Evolutionary conservation across 2,113 vertebrate genomes (phyloP).

Genomic region (Nansenia antarctica): DNA sequence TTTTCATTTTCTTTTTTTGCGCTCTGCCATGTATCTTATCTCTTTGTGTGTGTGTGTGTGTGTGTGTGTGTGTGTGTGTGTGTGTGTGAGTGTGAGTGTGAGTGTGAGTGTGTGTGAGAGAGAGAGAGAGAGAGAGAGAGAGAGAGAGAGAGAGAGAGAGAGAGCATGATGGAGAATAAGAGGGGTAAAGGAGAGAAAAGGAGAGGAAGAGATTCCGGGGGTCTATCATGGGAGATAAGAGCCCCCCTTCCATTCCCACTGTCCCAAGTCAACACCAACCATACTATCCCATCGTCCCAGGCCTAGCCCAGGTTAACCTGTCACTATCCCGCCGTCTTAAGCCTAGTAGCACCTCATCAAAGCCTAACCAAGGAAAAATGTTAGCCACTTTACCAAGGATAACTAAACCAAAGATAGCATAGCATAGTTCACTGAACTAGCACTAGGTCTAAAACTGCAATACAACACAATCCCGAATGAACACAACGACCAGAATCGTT

Average conservation of each 20-base stretch:
- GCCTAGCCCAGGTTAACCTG: background rate
- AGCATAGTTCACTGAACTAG: too few species aligned
- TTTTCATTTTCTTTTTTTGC: conserved; percentile 41
- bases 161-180: conserved; percentile 6
- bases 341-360: too few species aligned
- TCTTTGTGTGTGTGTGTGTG: conserved; percentile 13
- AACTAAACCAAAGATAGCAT: too few species aligned
- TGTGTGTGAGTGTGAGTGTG: background rate
- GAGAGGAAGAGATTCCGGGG: conserved; percentile 49
- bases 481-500: too few species aligned
- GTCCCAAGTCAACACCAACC: too few species aligned
- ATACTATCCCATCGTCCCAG: background rate
- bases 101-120: conserved; percentile 42
- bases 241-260: too few species aligned
- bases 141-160: conserved; percentile 58
- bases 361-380: too few species aligned
- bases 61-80: background rate
- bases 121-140: conserved; percentile 57
- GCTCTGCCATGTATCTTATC: conserved; percentile 65
- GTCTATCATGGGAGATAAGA: conserved; percentile 73
- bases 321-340: background rate
- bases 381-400: too few species aligned
- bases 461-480: too few species aligned
- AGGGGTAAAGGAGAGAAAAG: conserved; percentile 56
- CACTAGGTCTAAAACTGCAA: too few species aligned